phyloP scores from a whole-genome alignment of 2,888 invertebrate genomes.

The Corbicula japonica region DNA sequence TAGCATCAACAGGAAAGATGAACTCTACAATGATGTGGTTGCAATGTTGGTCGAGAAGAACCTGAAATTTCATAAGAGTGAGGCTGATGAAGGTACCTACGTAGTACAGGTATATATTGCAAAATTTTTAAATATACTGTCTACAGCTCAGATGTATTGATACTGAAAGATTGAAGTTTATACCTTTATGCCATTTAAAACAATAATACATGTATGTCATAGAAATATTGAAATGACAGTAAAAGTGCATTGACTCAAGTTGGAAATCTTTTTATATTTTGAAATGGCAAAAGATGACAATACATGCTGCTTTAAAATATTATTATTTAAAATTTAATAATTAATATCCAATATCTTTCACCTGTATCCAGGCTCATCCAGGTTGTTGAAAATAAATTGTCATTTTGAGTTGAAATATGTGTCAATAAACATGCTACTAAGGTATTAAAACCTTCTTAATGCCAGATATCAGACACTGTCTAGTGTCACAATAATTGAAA shows the following conservation, averaged over 20 bases:
- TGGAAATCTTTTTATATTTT: neutral
- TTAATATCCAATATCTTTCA: too few species aligned
- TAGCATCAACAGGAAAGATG: constrained; percentile 27
- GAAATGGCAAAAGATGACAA: too few species aligned
- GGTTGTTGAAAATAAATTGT: too few species aligned
- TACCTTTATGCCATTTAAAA: neutral
- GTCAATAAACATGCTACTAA: too few species aligned
- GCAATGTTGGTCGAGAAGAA: constrained; percentile 1
- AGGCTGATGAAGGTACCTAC: constrained; percentile 26
- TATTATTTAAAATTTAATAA: too few species aligned
- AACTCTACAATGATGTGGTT: constrained; percentile 39
- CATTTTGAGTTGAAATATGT: too few species aligned
- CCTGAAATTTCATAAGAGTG: constrained; percentile 16
- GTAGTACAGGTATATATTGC: constrained; percentile 23
- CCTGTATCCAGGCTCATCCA: too few species aligned
- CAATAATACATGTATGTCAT: neutral
- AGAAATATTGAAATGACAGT: neutral
- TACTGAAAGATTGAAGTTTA: constrained; percentile 6
- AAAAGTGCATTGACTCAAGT: constrained; percentile 7
- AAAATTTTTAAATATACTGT: neutral
- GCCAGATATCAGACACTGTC: too few species aligned
- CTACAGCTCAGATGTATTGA: neutral
- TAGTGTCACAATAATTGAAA: too few species aligned
- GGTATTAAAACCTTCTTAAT: too few species aligned
- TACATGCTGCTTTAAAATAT: too few species aligned